A percentile compares a stretch with the other conserved stretches of the same genome.
Conservation (phyloP, 2,113 vertebrate species). For the Leuciscus idus region DNA sequence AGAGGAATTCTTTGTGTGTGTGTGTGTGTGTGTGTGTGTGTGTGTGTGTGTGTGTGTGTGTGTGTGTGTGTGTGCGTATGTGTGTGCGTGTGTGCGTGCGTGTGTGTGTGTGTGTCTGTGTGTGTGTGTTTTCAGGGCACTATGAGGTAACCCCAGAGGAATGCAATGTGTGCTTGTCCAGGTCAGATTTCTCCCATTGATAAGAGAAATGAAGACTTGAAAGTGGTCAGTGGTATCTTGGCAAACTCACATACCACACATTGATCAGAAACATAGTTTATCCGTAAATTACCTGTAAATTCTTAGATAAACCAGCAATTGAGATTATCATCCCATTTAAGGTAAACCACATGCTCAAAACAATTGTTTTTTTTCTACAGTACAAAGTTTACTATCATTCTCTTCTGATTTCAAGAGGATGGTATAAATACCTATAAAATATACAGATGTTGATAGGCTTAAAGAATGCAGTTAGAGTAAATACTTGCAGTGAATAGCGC, state of each 20-base stretch:
- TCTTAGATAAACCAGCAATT: conserved; percentile 16
- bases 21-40: conserved; percentile 27
- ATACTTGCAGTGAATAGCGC: background rate
- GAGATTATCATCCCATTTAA: background rate
- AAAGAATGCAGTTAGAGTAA: background rate
- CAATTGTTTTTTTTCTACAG: background rate
- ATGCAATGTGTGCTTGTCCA: conserved; percentile 50
- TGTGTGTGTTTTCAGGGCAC: conserved; percentile 32
- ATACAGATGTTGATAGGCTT: background rate
- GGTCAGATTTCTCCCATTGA: conserved; percentile 50
- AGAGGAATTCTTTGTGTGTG: conserved; percentile 36
- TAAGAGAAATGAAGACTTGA: conserved; percentile 29
- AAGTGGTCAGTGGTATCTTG: conserved; percentile 35
- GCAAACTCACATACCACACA: background rate
- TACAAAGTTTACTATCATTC: background rate
- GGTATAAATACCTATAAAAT: background rate
- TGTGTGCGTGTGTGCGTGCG: conserved; percentile 11
- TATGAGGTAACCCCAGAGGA: conserved; percentile 48
- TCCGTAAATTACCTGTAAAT: too few species aligned
- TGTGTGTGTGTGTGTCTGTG: conserved; percentile 10
- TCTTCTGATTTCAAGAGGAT: background rate
- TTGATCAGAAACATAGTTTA: conserved; percentile 10
- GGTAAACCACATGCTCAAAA: conserved; percentile 1
- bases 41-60: conserved; percentile 12
- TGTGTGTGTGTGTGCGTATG: conserved; percentile 28